Base-by-base conservation (phyloP, 2,113 vertebrate species). In the Sinocyclocheilus maitianheensis region DNA sequence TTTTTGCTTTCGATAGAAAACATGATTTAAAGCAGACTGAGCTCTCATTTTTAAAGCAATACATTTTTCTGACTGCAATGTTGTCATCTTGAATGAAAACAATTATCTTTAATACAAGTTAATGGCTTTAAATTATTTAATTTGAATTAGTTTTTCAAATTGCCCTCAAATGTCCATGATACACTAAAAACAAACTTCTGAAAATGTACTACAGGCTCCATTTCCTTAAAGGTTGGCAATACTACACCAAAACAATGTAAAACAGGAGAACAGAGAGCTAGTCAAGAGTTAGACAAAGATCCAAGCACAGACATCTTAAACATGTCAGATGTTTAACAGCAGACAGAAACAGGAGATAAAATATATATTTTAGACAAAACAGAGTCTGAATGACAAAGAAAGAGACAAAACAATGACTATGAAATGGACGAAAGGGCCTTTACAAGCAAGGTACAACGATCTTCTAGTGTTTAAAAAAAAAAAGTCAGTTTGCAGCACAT, bases 231-330 rank as follows among this genome's bases (percentile, higher is more conserved):
- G 30, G 20, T 13, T 80, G 34, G 22, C 22, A 63, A 24, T 62
- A 37, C 0, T 63, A 80, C 58, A 80, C 5, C 30, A 78, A 55
- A 60, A 6, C 30, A 40, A 80, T 63, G 22, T 18, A 30, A 88
- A 79, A 71, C 11, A 78, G 67, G 30, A 65, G 24, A 72, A 37
- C 37, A 83, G 40, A 46, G 18, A 72, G 48, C 22, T 8, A 53
- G n/a, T 20, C 72, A 72, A 80, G 24, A 60, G 48, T 11, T 14
- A 46, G 13, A 55, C 62, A 76, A 77, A 74, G 37, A 86, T 63
- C 83, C 67, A 69, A 88, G 87, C 63, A 55, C 48, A 53, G 87
- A 40, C 63, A 5, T 79, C 51, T 53, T 46, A 60, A 55, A 69
- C 65, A 84, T 77, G 37, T 55, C 11, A 85, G 74, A 48, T 67